These are phyloP conservation scores for Capromys pilorides DNA, from an alignment of 2,797 vertebrate species.

Conservation along the genomic window DNA sequence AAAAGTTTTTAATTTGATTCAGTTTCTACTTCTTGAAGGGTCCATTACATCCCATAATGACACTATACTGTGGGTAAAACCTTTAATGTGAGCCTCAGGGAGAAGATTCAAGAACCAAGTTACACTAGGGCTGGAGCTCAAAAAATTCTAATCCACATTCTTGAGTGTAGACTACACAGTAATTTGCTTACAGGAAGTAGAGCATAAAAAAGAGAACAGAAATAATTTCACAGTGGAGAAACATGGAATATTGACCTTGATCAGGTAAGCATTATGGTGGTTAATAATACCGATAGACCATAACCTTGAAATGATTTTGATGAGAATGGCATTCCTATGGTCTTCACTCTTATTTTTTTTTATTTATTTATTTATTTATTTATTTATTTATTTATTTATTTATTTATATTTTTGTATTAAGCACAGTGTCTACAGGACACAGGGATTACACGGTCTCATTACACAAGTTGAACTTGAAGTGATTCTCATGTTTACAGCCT, in stretches of 20 bases:
- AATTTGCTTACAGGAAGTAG: neutral
- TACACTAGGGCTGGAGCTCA: neutral
- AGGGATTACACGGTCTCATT: too few species aligned
- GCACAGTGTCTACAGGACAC: too few species aligned
- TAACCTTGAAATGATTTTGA: conserved; percentile 12
- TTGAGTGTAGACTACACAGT: neutral
- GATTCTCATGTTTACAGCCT: too few species aligned
- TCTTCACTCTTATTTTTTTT: neutral
- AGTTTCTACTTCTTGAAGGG: neutral
- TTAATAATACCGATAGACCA: neutral
- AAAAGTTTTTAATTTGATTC: neutral
- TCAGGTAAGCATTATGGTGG: neutral
- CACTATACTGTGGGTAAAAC: neutral
- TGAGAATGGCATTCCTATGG: neutral
- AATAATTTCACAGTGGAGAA: neutral
- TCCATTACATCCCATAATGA: neutral
- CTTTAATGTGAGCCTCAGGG: neutral
- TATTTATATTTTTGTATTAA: too few species aligned
- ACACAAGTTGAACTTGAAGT: too few species aligned
- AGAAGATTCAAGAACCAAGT: neutral
- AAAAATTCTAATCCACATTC: neutral
- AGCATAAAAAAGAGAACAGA: neutral
- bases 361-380: too few species aligned
- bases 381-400: too few species aligned
- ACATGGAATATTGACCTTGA: neutral